Conservation (phyloP, 2,888 invertebrate genomes). For the Bombylius discolor region DNA sequence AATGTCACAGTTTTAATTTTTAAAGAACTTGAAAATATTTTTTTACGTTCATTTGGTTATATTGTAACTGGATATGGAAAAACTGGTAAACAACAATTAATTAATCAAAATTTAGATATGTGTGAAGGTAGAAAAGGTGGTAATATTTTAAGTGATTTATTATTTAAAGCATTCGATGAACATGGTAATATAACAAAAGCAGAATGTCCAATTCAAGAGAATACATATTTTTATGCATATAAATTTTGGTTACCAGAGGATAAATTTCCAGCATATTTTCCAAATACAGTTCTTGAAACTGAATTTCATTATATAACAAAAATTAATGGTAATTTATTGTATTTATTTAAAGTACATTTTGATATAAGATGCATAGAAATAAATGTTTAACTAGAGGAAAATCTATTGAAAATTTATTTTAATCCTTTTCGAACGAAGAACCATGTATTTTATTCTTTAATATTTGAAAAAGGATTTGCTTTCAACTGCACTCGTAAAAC, state of each 20-base stretch:
- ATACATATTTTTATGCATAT: neutral
- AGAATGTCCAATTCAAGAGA: neutral
- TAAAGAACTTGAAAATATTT: neutral
- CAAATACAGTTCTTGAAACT: neutral
- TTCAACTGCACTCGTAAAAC: no score
- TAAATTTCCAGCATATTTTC: neutral
- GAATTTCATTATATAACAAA: neutral
- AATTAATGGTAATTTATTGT: neutral
- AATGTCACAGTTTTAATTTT: neutral
- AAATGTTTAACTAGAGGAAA: neutral
- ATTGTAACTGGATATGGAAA: neutral
- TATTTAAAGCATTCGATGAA: neutral
- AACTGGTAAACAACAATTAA: neutral
- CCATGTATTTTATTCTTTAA: no score
- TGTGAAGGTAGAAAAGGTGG: neutral
- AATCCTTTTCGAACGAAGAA: no score
- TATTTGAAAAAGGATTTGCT: no score
- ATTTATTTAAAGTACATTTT: neutral
- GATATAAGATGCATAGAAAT: neutral
- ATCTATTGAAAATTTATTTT: no score
- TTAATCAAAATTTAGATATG: neutral
- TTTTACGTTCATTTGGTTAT: neutral
- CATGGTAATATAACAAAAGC: neutral
- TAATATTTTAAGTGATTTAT: neutral
- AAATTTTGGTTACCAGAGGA: neutral